phyloP scores from a whole-genome alignment of 2,797 vertebrate genomes.

The Oreonectes daqikongensis region DNA sequence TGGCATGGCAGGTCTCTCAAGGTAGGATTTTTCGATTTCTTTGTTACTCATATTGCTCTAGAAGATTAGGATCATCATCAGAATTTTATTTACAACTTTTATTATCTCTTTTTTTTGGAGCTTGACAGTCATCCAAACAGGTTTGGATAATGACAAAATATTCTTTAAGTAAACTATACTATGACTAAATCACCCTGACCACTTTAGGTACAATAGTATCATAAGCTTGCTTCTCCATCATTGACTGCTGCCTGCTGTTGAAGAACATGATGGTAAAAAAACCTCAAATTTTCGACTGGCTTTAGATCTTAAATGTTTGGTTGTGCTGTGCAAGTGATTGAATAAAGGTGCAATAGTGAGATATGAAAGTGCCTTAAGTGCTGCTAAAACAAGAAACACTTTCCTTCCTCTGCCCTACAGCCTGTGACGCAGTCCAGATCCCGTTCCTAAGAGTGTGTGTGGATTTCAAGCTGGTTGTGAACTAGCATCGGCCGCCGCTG shows the following conservation, averaged over 20 bases:
- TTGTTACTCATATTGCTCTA: not conserved
- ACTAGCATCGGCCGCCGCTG: slow-evolving; percentile 10
- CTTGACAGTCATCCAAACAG: not conserved
- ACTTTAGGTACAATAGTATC: not conserved
- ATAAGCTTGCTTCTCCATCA: not conserved
- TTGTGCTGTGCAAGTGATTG: slow-evolving; percentile 40
- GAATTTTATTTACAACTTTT: too few species aligned
- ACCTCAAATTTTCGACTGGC: not conserved
- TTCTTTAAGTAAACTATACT: not conserved
- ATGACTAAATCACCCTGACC: not conserved
- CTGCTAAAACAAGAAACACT: slow-evolving; percentile 53
- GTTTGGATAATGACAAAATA: not conserved
- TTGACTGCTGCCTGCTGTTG: not conserved
- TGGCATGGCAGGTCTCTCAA: not conserved
- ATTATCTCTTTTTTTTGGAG: too few species aligned
- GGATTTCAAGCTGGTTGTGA: slow-evolving; percentile 48
- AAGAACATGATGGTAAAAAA: slow-evolving; percentile 12
- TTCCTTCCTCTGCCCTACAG: slow-evolving; percentile 52
- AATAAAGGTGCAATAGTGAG: slow-evolving; percentile 46
- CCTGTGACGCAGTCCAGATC: slow-evolving; percentile 78
- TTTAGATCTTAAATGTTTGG: slow-evolving; percentile 28
- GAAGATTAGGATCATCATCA: too few species aligned
- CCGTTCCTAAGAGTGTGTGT: slow-evolving; percentile 70
- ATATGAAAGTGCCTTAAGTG: slow-evolving; percentile 48
- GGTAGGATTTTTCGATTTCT: not conserved